phyloP scores from a whole-genome alignment of 2,113 vertebrate genomes.

The Notarius quadriscutis region DNA sequence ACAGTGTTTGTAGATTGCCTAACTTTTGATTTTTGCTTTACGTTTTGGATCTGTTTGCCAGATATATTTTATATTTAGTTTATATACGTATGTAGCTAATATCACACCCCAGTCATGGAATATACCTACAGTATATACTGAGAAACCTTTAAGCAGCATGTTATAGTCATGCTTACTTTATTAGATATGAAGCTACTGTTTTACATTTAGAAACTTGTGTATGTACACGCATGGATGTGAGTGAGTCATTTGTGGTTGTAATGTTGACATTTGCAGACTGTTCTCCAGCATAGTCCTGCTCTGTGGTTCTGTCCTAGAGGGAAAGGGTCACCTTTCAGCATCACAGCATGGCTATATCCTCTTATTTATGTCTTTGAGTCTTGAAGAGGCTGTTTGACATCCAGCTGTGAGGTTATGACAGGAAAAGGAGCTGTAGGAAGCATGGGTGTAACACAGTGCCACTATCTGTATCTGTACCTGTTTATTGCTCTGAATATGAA shows the following conservation, averaged over 20 bases:
- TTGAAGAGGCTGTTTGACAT: conserved; percentile 16
- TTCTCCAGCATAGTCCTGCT: conserved; percentile 22
- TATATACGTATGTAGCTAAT: not conserved
- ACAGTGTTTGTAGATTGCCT: no score
- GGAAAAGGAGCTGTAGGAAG: not conserved
- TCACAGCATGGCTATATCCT: conserved; percentile 24
- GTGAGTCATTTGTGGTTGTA: conserved; percentile 30
- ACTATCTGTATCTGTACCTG: not conserved
- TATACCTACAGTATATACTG: not conserved
- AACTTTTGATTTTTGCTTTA: no score
- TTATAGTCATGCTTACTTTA: not conserved
- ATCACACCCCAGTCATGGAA: not conserved
- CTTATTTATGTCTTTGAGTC: conserved; percentile 29
- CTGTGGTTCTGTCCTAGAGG: conserved; percentile 35
- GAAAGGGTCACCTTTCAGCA: conserved; percentile 54
- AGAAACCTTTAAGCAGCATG: not conserved
- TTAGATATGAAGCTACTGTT: not conserved
- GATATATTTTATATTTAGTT: not conserved
- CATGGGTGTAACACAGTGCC: not conserved
- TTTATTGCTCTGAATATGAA: not conserved
- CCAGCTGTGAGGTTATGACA: conserved; percentile 1
- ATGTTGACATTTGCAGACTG: conserved; percentile 49
- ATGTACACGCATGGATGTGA: conserved; percentile 13
- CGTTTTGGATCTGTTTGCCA: no score
- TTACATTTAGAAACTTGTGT: not conserved